Percentiles rank a stretch among this genome's conserved stretches.
These are phyloP conservation scores for Anguilla pacifica DNA, from an alignment of 2,797 vertebrate species.

Conservation along the genomic window DNA sequence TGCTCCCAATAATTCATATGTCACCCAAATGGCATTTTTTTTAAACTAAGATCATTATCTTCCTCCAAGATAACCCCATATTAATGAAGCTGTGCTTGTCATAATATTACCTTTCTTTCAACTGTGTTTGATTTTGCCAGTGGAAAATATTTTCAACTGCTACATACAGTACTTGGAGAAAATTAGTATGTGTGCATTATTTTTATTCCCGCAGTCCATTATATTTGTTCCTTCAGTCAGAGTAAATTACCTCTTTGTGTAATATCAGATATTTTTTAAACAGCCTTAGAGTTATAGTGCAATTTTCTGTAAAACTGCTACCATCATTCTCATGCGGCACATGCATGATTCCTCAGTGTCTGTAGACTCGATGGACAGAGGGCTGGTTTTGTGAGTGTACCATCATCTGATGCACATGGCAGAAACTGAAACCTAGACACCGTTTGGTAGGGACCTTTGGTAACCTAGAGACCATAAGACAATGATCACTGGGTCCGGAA, in stretches of 20 bases:
- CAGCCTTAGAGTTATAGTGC: neutral
- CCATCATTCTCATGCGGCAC: neutral
- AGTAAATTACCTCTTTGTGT: neutral
- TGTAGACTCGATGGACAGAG: neutral
- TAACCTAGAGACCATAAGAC: neutral
- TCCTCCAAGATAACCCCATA: neutral
- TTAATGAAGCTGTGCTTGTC: neutral
- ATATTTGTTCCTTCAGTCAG: neutral
- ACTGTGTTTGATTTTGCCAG: neutral
- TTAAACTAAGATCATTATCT: neutral
- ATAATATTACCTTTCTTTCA: neutral
- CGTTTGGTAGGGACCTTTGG: too few species aligned
- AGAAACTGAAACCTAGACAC: neutral
- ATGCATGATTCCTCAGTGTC: neutral
- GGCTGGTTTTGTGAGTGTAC: neutral
- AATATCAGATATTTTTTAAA: neutral
- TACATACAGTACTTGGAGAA: neutral
- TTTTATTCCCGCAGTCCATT: neutral
- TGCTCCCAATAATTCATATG: neutral
- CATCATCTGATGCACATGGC: neutral
- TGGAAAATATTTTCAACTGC: neutral
- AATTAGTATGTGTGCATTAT: neutral
- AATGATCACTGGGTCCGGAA: neutral
- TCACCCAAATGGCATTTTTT: conserved; percentile 4
- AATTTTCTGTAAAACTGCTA: neutral